Evolutionary conservation across 2,113 vertebrate species (phyloP), one percentile per base, ranked within the genome.

Genomic region (Hippocampus zosterae): DNA sequence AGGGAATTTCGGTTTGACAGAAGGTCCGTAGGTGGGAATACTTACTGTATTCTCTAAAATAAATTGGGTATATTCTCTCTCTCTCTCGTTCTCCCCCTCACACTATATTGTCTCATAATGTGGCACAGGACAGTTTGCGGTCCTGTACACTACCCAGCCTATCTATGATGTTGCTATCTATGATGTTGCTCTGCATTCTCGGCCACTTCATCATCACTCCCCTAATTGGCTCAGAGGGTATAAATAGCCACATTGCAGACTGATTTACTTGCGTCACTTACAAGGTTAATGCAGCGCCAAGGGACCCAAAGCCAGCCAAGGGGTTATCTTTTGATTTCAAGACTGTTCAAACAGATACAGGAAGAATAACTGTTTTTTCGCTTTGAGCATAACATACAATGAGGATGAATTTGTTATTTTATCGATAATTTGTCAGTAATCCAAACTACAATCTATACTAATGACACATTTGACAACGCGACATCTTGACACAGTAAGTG

Each of bases 151-250:
- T 11, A 55, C 7, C 68, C 74, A 76, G 72, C 10, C 65, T 60
- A 72, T 73, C 66, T 33, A 13, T 59, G 72, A 71, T 68, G 59
- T 78, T 78, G 73, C 72, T 83, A 72, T 73, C 66, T 33, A 13
- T 59, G 72, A 71, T 68, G 59, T 78, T 78, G 73, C 72, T 83
- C 71, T 70, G 46, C 73, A 78, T 71, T 71, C 70, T 76, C 70
- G 29, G 65, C 67, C 67, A 77, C 74, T 82, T 84, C 73, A n/a
- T 87, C 77, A 84, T 78, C 76, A 72, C 67, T 78, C 80, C 74
- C 68, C 67, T 89, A 90, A 90, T 91, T 91, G 81, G 81, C 72
- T 74, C 37, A 3, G 40, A 68, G 76, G 82, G 83, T 88, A 89
- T 81, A 89, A 89, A 91, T 90, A 91, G 83, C 80, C 61, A 27